These are phyloP conservation scores for Cliona cf. orientalis DNA, from an alignment of 37 sponge, comb jelly and placozoan genomes.

Conservation along the genomic window DNA sequence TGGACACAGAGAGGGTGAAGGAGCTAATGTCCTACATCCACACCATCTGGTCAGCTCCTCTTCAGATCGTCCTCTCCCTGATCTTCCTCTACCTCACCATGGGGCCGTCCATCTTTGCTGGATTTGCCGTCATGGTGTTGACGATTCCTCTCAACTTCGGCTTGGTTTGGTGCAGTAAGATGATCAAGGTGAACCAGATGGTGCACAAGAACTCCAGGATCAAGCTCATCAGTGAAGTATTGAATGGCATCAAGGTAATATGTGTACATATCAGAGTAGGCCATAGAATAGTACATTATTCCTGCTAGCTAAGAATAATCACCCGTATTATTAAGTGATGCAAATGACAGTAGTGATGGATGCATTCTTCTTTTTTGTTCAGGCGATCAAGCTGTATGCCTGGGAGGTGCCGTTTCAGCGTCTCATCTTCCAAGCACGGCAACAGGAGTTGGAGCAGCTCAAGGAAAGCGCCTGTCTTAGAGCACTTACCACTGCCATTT, in stretches of 20 bases:
- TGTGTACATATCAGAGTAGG: not conserved
- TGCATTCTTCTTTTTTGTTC: too few species aligned
- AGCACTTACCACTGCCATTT: slow-evolving; percentile 78
- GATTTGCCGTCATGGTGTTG: slow-evolving; percentile 80
- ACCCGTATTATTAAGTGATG: too few species aligned
- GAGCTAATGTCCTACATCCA: slow-evolving; percentile 86
- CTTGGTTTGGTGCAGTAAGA: slow-evolving; percentile 44
- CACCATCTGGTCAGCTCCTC: slow-evolving; percentile 88
- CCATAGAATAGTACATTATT: not conserved
- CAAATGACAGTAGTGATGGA: too few species aligned
- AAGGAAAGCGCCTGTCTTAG: slow-evolving; percentile 66
- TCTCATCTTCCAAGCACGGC: slow-evolving; percentile 67
- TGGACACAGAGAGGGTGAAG: slow-evolving; percentile 93
- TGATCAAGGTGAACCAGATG: slow-evolving; percentile 63
- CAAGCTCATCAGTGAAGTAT: slow-evolving; percentile 84
- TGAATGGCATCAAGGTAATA: slow-evolving; percentile 91
- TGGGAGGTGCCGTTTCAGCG: slow-evolving; percentile 90
- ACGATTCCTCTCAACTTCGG: slow-evolving; percentile 79
- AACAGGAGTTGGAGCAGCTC: slow-evolving; percentile 77
- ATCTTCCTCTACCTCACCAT: slow-evolving; percentile 82
- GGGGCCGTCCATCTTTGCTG: slow-evolving; percentile 87
- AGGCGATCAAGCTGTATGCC: slow-evolving; percentile 98
- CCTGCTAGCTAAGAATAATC: too few species aligned
- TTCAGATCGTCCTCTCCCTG: slow-evolving; percentile 84
- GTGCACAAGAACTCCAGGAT: slow-evolving; percentile 75